A percentile compares a stretch with the other conserved stretches of the same genome.
These are phyloP conservation scores for Poeciliopsis turrubarensis DNA, from an alignment of 2,113 vertebrate species.

Conservation along the genomic window DNA sequence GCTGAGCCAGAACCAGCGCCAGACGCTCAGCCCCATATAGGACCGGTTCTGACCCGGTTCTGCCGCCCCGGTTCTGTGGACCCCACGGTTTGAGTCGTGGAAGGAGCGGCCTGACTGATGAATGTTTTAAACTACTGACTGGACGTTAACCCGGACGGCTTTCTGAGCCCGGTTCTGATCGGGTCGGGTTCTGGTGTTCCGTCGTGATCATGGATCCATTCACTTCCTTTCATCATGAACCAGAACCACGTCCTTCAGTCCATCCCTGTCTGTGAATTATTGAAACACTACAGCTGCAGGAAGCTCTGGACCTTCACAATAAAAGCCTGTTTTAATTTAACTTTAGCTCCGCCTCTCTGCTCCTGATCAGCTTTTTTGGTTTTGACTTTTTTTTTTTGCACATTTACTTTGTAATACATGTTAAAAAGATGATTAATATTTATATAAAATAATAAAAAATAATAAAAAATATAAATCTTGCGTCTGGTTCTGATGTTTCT, in stretches of 20 bases:
- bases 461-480: neutral
- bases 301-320: neutral
- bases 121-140: slow-evolving; percentile 57
- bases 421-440: slow-evolving; percentile 64
- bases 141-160: slow-evolving; percentile 1
- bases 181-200: neutral
- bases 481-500: neutral
- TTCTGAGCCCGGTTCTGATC: neutral
- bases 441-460: slow-evolving; percentile 57
- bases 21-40: slow-evolving; percentile 69
- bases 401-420: slow-evolving; percentile 19
- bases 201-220: too few species aligned
- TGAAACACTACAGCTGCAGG: slow-evolving; percentile 11
- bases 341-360: neutral
- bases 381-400: slow-evolving; percentile 44
- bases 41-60: neutral
- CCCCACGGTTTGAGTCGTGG: slow-evolving; percentile 13
- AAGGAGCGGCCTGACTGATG: slow-evolving; percentile 1
- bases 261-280: neutral
- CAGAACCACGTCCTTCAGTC: too few species aligned
- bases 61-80: neutral
- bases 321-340: too few species aligned
- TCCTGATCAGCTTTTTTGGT: slow-evolving; percentile 2
- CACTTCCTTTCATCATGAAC: too few species aligned
- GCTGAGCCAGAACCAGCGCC: slow-evolving; percentile 62